A percentile compares a stretch with the other conserved stretches of the same genome.
Conservation (phyloP, 1,140 invertebrate species). For the Teleogryllus occipitalis region DNA sequence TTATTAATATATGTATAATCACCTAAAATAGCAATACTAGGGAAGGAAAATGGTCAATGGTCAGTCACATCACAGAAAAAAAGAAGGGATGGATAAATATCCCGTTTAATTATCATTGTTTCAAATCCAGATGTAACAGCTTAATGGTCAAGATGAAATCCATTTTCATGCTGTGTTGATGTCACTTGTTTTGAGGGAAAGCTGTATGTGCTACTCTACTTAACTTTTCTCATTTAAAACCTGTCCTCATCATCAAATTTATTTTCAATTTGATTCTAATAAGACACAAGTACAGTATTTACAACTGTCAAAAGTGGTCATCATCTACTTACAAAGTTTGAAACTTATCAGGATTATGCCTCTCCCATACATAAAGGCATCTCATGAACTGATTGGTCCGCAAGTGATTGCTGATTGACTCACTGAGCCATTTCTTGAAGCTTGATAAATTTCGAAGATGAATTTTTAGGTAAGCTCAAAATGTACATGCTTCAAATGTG, state of each 20-base stretch:
- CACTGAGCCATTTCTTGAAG: background rate
- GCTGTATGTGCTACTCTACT: background rate
- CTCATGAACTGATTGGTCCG: conserved; percentile 16
- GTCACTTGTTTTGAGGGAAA: background rate
- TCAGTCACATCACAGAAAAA: no score
- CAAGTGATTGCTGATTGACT: conserved; percentile 12
- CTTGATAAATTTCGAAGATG: conserved; percentile 7
- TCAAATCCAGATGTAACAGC: background rate
- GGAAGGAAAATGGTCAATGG: no score
- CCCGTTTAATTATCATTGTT: no score
- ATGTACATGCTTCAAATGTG: conserved; percentile 20
- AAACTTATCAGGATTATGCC: conserved; percentile 1
- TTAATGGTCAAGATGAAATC: background rate
- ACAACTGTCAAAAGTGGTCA: background rate
- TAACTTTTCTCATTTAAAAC: background rate
- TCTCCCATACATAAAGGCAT: conserved; percentile 17
- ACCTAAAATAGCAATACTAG: no score
- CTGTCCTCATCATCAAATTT: background rate
- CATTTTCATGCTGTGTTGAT: background rate
- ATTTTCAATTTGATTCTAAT: background rate
- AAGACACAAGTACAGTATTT: conserved; percentile 5
- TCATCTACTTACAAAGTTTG: background rate
- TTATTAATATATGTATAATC: no score
- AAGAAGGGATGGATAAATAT: no score
- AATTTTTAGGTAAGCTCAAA: conserved; percentile 13